Percentiles rank a stretch among this genome's conserved stretches.
Evolutionary conservation across 23 tunicate genomes (phyloP).

Genomic region (Phallusia fumigata): DNA sequence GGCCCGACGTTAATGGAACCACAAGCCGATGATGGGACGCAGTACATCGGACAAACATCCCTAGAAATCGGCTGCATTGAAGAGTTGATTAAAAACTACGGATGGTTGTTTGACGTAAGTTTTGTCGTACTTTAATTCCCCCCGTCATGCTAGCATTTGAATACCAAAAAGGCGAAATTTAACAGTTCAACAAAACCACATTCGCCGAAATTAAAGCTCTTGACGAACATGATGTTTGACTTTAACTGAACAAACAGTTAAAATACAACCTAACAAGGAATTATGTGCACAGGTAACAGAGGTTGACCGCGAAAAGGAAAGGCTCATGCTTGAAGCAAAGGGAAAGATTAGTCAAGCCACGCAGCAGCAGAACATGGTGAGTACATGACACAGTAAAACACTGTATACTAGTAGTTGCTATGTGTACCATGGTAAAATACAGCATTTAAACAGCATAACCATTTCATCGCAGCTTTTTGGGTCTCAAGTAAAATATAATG

Average conservation of each 20-base stretch:
- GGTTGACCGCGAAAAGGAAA: conserved; percentile 69
- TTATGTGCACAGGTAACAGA: conserved; percentile 60
- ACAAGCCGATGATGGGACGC: conserved; percentile 36
- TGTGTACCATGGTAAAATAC: no score
- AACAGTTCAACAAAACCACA: no score
- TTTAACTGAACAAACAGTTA: no score
- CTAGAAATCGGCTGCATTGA: conserved; percentile 84
- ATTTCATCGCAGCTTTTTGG: no score
- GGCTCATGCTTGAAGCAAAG: conserved; percentile 60
- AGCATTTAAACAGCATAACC: no score
- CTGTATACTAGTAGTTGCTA: no score
- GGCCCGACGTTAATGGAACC: conserved; percentile 88
- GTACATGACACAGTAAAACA: not conserved
- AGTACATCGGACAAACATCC: conserved; percentile 67
- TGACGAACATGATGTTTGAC: no score
- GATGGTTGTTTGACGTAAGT: conserved; percentile 82
- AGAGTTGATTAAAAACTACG: conserved; percentile 64
- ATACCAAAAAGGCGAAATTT: no score
- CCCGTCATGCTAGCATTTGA: no score
- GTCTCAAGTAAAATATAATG: no score
- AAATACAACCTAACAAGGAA: no score
- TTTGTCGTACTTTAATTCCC: not conserved
- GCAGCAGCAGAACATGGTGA: conserved; percentile 72
- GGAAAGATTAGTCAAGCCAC: conserved; percentile 68
- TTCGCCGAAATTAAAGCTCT: no score